These are phyloP conservation scores for Chymomyza fuscimana DNA, from an alignment of 2,888 invertebrate species.

Conservation along the genomic window DNA sequence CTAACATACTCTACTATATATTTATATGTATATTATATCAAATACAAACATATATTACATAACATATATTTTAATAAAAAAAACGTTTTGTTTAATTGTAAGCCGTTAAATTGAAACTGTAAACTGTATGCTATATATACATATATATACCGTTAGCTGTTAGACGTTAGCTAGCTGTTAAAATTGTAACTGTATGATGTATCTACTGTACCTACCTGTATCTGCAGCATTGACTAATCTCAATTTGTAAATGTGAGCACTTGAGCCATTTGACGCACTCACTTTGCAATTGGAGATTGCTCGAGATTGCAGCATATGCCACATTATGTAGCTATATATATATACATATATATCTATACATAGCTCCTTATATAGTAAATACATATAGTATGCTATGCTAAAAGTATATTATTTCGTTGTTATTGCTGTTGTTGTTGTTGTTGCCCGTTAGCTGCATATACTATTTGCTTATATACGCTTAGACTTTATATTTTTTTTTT, in stretches of 20 bases:
- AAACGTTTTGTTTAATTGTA: background rate
- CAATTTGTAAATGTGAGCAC: slow-evolving; percentile 98
- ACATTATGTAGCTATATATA: slow-evolving; percentile 52
- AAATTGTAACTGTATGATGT: background rate
- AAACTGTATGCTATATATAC: background rate
- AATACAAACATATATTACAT: too few species aligned
- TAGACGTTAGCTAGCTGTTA: background rate
- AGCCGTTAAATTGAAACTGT: background rate
- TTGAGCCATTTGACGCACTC: slow-evolving; percentile 77
- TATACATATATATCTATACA: slow-evolving; percentile 35
- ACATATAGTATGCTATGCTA: too few species aligned
- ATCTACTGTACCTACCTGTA: slow-evolving; percentile 28
- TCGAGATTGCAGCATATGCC: slow-evolving; percentile 75
- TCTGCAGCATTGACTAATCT: slow-evolving; percentile 90
- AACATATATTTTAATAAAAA: background rate
- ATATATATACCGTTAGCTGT: background rate
- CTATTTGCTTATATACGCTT: background rate
- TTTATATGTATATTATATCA: too few species aligned
- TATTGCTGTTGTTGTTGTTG: slow-evolving; percentile 30
- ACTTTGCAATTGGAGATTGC: slow-evolving; percentile 80
- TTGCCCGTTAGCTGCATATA: slow-evolving; percentile 27
- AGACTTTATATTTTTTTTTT: slow-evolving; percentile 1
- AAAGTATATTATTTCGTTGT: slow-evolving; percentile 20
- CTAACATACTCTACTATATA: too few species aligned
- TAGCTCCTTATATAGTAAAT: slow-evolving; percentile 17